phyloP scores from a whole-genome alignment of 2,888 invertebrate species.

The Mylabris sibirica region DNA sequence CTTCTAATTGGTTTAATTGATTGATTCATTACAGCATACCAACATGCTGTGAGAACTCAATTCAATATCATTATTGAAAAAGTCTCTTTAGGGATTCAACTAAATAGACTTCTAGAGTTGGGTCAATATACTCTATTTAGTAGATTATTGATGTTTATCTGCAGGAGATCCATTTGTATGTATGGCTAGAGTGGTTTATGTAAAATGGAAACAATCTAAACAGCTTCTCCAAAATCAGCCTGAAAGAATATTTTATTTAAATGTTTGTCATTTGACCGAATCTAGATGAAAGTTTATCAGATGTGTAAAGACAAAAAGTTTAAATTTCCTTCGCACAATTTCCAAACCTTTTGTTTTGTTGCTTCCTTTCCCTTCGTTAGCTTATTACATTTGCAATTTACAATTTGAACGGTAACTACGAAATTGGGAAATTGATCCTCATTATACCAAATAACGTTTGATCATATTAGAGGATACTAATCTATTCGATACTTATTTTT shows the following conservation, averaged over 20 bases:
- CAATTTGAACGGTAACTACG: too few relatives aligned
- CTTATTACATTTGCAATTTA: too few relatives aligned
- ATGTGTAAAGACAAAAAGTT: too few relatives aligned
- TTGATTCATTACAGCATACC: neutral
- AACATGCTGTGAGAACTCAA: neutral
- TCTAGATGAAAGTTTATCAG: too few relatives aligned
- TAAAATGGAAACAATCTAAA: neutral
- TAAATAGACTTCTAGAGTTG: neutral
- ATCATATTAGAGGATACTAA: too few relatives aligned
- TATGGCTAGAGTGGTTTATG: neutral
- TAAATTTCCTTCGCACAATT: too few relatives aligned
- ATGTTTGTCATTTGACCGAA: neutral
- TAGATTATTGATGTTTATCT: conserved; percentile 8
- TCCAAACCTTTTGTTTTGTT: too few relatives aligned
- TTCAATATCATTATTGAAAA: conserved; percentile 1
- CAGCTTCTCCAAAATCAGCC: too few relatives aligned
- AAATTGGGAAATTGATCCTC: too few relatives aligned
- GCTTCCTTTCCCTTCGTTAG: too few relatives aligned
- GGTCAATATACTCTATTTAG: conserved; percentile 19
- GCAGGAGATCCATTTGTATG: neutral
- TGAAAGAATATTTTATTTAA: neutral
- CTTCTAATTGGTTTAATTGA: neutral
- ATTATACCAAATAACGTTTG: too few relatives aligned
- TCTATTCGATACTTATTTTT: too few relatives aligned
- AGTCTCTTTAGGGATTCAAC: neutral